These are phyloP conservation scores for Erythrocercus mccallii DNA, from an alignment of 2,113 vertebrate species.

Conservation along the genomic window DNA sequence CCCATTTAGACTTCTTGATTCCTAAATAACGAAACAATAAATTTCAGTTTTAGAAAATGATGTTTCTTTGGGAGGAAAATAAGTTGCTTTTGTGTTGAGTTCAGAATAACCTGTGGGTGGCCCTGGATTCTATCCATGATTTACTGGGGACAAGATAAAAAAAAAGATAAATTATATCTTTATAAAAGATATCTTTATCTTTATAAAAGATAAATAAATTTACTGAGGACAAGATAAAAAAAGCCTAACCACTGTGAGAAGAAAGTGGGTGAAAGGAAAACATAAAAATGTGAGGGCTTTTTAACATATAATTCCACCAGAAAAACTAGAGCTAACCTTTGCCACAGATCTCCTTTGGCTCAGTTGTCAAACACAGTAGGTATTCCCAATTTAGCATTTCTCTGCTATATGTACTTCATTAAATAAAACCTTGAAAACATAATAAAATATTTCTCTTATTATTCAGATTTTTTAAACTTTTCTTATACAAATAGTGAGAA, in stretches of 20 bases:
- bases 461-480: not conserved
- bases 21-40: not conserved
- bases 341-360: not conserved
- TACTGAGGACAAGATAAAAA: not conserved
- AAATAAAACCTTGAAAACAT: not conserved
- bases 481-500: not conserved
- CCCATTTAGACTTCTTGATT: not conserved
- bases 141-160: not conserved
- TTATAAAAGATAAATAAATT: too few relatives aligned
- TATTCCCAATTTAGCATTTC: not conserved
- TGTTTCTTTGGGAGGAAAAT: not conserved
- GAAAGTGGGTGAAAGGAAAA: not conserved
- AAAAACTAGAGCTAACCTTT: not conserved
- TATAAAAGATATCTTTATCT: too few relatives aligned
- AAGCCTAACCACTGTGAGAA: not conserved
- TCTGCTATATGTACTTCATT: not conserved
- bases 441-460: not conserved
- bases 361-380: not conserved
- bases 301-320: not conserved
- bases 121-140: slow-evolving; percentile 53
- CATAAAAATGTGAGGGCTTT: not conserved
- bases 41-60: slow-evolving; percentile 3
- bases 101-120: slow-evolving; percentile 43
- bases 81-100: not conserved
- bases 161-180: too few relatives aligned